A percentile compares a stretch with the other conserved stretches of the same genome.
phyloP scores from a whole-genome alignment of 2,888 invertebrate genomes.

The Drosophila siamana region DNA sequence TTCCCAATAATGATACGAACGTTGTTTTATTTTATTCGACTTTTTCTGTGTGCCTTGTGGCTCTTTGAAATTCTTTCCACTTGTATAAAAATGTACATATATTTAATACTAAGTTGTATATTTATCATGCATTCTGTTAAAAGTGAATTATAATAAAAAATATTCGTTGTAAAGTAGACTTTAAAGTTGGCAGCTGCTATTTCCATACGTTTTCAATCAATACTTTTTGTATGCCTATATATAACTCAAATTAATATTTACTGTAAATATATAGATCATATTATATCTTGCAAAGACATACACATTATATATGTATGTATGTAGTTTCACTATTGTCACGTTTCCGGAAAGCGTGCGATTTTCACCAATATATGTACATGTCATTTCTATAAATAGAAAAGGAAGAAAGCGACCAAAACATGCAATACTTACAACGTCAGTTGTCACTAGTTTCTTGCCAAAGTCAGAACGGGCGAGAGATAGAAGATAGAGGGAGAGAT shows the following conservation, averaged over 20 bases:
- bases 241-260: neutral
- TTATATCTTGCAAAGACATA: conserved; percentile 1
- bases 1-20: conserved; percentile 22
- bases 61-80: conserved; percentile 27
- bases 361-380: conserved; percentile 57
- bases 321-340: conserved; percentile 58
- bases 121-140: no score
- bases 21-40: conserved; percentile 22
- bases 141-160: no score
- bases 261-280: neutral
- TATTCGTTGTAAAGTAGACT: no score
- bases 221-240: no score
- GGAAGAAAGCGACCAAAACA: conserved; percentile 64
- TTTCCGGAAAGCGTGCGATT: conserved; percentile 66
- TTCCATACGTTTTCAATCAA: no score
- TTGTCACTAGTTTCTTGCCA: conserved; percentile 42
- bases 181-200: no score
- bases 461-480: conserved; percentile 7
- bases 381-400: conserved; percentile 72
- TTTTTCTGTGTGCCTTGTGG: conserved; percentile 34
- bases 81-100: neutral
- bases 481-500: neutral
- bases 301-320: neutral
- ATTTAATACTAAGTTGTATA: no score
- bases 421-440: conserved; percentile 68